phyloP scores from a whole-genome alignment of 2,888 invertebrate genomes.

The Schizaphis graminum region DNA sequence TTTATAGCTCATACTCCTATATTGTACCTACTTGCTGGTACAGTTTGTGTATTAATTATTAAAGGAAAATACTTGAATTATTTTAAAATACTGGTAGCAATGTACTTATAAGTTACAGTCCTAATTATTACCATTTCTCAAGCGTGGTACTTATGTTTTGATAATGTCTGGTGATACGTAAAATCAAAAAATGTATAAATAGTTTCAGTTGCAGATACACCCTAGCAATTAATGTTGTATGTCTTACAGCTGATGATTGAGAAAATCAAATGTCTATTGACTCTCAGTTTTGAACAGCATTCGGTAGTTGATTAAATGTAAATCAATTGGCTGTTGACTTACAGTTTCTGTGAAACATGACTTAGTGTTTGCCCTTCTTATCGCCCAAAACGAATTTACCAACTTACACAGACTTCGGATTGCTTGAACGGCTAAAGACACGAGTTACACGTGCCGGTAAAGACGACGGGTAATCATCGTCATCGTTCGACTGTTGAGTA shows the following conservation, averaged over 20 bases:
- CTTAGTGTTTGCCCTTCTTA: neutral
- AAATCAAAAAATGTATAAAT: neutral
- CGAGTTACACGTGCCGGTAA: neutral
- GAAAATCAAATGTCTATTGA: neutral
- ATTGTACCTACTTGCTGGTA: too few relatives aligned
- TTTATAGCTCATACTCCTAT: too few relatives aligned
- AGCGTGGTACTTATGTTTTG: neutral
- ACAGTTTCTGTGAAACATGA: neutral
- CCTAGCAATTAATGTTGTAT: neutral
- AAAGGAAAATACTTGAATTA: neutral
- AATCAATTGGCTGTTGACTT: slow-evolving; percentile 14
- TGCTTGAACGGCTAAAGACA: neutral
- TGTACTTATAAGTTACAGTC: neutral
- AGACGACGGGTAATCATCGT: neutral
- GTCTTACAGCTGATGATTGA: neutral
- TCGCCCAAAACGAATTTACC: neutral
- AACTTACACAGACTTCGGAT: neutral
- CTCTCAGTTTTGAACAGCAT: neutral
- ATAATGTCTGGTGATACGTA: neutral
- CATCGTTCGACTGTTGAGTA: neutral
- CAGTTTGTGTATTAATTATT: too few relatives aligned
- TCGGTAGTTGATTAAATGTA: neutral
- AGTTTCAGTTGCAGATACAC: neutral
- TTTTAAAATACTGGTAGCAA: neutral
- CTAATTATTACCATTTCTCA: neutral